Percentiles rank a stretch among this genome's conserved stretches.
Conservation (phyloP, 2,888 invertebrate genomes). For the Sarcophaga caerulescens region DNA sequence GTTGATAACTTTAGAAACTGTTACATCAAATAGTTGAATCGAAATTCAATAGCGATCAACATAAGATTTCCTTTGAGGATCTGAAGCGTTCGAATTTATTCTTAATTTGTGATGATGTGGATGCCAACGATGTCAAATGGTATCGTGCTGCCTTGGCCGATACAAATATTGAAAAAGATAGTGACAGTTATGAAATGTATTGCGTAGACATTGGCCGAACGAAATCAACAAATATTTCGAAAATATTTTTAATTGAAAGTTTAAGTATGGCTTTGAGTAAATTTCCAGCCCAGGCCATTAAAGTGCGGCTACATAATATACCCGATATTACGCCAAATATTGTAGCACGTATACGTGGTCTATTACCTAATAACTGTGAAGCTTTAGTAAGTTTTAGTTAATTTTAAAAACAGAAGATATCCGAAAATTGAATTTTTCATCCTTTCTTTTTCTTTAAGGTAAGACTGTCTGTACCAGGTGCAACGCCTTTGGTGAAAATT, state of each 20-base stretch:
- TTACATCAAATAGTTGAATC: slow-evolving; percentile 75
- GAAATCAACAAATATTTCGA: slow-evolving; percentile 79
- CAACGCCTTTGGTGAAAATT: slow-evolving; percentile 84
- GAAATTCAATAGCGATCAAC: slow-evolving; percentile 76
- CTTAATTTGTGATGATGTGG: slow-evolving; percentile 80
- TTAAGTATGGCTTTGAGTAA: slow-evolving; percentile 83
- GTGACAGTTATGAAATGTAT: slow-evolving; percentile 81
- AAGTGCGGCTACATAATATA: slow-evolving; percentile 84
- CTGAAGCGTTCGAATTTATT: slow-evolving; percentile 81
- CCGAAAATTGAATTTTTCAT: background rate
- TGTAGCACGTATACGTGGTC: slow-evolving; percentile 83
- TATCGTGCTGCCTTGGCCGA: slow-evolving; percentile 81
- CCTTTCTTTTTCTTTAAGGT: slow-evolving; percentile 9
- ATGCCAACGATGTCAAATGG: slow-evolving; percentile 75
- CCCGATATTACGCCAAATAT: slow-evolving; percentile 82
- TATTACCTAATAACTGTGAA: slow-evolving; percentile 82
- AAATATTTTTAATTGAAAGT: slow-evolving; percentile 82
- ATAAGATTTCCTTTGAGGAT: slow-evolving; percentile 75
- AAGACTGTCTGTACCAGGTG: slow-evolving; percentile 52
- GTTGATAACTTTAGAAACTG: slow-evolving; percentile 70
- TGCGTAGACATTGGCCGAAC: slow-evolving; percentile 83
- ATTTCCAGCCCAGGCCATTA: slow-evolving; percentile 84
- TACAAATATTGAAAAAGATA: slow-evolving; percentile 72
- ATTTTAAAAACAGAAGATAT: background rate
- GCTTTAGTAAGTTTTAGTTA: slow-evolving; percentile 77